phyloP scores from a whole-genome alignment of 2,797 vertebrate species.

The Cossypha niveicapilla region DNA sequence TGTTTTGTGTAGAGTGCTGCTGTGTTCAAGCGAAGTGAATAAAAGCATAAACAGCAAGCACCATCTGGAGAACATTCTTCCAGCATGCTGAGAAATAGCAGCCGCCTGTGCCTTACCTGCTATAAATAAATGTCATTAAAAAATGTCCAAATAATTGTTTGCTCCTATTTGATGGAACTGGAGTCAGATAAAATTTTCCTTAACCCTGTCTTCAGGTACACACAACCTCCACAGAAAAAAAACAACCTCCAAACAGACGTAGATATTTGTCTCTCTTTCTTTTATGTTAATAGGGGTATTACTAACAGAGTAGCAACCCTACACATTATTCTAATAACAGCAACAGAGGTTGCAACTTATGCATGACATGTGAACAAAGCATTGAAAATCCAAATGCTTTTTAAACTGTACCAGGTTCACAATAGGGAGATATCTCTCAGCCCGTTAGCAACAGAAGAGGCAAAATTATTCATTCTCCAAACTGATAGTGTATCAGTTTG shows the following conservation, averaged over 20 bases:
- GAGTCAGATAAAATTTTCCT: conserved; percentile 59
- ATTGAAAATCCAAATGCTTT: conserved; percentile 50
- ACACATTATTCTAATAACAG: not conserved
- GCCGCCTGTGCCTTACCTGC: conserved; percentile 73
- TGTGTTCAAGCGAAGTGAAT: conserved; percentile 63
- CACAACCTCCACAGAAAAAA: conserved; percentile 43
- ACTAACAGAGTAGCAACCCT: conserved; percentile 26
- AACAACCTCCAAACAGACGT: not conserved
- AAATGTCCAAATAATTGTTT: conserved; percentile 62
- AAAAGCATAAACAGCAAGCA: conserved; percentile 73
- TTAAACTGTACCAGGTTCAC: conserved; percentile 4
- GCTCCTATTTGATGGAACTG: conserved; percentile 66
- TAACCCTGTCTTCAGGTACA: conserved; percentile 31
- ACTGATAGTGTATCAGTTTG: conserved; percentile 31
- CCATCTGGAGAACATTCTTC: conserved; percentile 79
- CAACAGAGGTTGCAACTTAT: not conserved
- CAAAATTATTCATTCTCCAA: conserved; percentile 50
- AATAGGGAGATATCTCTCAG: conserved; percentile 1
- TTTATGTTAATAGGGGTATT: conserved; percentile 34
- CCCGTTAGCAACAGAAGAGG: not conserved
- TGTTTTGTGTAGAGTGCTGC: conserved; percentile 65
- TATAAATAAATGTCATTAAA: conserved; percentile 75
- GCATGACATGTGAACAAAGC: not conserved
- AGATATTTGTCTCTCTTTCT: conserved; percentile 49
- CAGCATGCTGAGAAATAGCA: conserved; percentile 71